Conservation (phyloP, 2,113 vertebrate species). For the Phyllostomus hastatus region DNA sequence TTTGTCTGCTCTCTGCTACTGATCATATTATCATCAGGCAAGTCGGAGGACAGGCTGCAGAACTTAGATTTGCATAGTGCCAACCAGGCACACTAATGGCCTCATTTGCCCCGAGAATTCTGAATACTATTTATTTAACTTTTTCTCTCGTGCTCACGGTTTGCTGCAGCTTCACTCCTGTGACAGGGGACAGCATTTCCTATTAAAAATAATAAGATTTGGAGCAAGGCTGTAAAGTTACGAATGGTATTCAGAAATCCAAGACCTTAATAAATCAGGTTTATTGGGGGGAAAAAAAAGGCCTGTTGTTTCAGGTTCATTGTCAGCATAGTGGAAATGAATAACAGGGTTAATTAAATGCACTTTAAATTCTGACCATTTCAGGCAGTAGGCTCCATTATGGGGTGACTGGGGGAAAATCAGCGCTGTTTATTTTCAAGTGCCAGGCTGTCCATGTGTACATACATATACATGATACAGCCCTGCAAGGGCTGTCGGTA, state of each 20-base stretch:
- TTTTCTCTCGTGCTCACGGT: not conserved
- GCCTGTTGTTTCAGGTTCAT: not conserved
- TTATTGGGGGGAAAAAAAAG: not conserved
- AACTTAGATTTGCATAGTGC: not conserved
- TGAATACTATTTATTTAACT: not conserved
- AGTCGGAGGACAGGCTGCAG: not conserved
- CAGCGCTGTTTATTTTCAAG: not conserved
- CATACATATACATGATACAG: not conserved
- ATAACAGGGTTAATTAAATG: not conserved
- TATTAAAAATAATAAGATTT: not conserved
- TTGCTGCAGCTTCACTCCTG: not conserved
- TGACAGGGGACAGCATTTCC: not conserved
- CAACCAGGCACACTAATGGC: accelerated
- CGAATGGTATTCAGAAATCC: not conserved
- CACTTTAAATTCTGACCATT: not conserved
- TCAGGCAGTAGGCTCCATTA: not conserved
- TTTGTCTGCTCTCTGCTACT: not conserved
- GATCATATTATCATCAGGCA: not conserved
- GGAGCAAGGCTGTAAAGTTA: not conserved
- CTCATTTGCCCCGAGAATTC: not conserved
- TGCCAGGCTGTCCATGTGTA: not conserved
- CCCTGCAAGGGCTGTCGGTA: not conserved
- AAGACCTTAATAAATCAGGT: not conserved
- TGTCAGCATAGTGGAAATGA: not conserved
- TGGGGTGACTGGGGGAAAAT: accelerated